These are phyloP conservation scores for Diaphora mendica DNA, from an alignment of 2,888 invertebrate species.

Conservation along the genomic window DNA sequence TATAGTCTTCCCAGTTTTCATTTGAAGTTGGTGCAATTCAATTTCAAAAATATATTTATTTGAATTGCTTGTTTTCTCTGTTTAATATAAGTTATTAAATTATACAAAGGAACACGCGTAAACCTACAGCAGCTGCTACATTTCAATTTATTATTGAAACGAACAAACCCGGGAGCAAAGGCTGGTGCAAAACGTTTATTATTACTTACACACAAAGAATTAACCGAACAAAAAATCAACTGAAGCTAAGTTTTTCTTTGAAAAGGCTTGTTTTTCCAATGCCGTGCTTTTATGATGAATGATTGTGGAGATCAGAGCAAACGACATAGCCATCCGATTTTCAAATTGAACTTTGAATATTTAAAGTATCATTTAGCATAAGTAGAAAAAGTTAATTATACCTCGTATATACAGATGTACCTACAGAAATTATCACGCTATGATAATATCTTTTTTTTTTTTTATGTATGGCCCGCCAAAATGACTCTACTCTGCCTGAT, in stretches of 20 bases:
- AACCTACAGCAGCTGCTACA: no score
- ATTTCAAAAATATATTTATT: no score
- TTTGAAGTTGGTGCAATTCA: no score
- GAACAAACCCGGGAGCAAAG: background rate
- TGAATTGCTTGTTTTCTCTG: no score
- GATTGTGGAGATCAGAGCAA: background rate
- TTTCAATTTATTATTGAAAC: background rate
- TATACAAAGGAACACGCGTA: background rate
- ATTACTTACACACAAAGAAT: conserved; percentile 5
- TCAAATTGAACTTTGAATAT: background rate
- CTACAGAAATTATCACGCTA: background rate
- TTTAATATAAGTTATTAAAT: no score
- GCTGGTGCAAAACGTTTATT: background rate
- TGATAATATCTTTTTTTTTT: conserved; percentile 1
- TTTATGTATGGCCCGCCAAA: no score
- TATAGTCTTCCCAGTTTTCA: no score
- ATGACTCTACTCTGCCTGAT: no score
- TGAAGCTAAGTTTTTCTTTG: background rate
- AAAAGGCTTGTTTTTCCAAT: conserved; percentile 1
- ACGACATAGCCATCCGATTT: background rate
- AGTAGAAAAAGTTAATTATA: background rate
- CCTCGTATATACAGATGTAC: background rate
- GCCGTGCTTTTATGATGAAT: conserved; percentile 8
- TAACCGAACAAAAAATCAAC: conserved; percentile 6
- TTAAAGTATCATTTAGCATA: background rate